These are phyloP conservation scores for Lasioglossum vierecki DNA, from an alignment of 2,888 invertebrate species.

Conservation along the genomic window DNA sequence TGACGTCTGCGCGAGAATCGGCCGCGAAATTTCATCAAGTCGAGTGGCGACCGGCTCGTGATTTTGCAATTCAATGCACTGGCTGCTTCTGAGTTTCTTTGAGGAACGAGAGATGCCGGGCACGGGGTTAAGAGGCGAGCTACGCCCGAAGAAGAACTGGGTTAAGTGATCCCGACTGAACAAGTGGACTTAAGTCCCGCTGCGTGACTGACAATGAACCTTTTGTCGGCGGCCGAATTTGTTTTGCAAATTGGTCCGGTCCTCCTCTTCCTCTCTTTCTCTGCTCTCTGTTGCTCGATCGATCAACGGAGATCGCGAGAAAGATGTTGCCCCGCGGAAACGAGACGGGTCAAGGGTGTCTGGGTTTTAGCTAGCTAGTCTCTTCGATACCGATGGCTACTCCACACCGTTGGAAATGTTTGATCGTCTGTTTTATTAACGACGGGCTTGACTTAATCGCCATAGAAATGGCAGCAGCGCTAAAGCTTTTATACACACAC, in stretches of 20 bases:
- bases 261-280: background rate
- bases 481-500: background rate
- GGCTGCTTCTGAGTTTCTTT: conserved; percentile 48
- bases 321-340: conserved; percentile 16
- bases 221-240: conserved; percentile 49
- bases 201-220: conserved; percentile 67
- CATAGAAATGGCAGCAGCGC: background rate
- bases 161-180: conserved; percentile 61
- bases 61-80: conserved; percentile 62
- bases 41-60: conserved; percentile 27
- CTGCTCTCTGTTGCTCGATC: background rate
- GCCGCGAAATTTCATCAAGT: conserved; percentile 45
- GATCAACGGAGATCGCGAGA: conserved; percentile 12
- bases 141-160: conserved; percentile 47
- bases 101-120: conserved; percentile 46
- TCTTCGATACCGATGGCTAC: conserved; percentile 3
- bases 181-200: conserved; percentile 51
- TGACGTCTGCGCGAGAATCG: conserved; percentile 10
- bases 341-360: background rate
- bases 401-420: background rate
- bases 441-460: conserved; percentile 1
- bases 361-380: background rate
- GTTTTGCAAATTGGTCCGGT: conserved; percentile 61
- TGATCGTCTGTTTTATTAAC: background rate
- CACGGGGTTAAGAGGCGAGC: conserved; percentile 62